Evolutionary conservation across 2,113 vertebrate genomes (phyloP), one percentile per base, ranked within the genome.

Genomic region (Chinchilla lanigera): DNA sequence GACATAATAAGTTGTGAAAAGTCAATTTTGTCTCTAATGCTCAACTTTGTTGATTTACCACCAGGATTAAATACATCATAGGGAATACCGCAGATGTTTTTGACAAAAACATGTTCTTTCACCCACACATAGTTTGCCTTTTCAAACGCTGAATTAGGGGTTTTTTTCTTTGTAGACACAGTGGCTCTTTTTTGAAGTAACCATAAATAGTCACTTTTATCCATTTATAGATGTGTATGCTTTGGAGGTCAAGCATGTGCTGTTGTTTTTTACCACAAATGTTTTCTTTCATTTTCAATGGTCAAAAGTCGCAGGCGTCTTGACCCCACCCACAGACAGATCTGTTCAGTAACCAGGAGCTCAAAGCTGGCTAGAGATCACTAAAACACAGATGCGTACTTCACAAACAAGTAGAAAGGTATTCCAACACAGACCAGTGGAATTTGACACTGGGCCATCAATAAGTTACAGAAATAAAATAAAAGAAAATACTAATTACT

Each of bases 121-220:
- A 97, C 96, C 98, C 98, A 98, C 97, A 98, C 95, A 98, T 93
- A 97, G 97, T 98, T 98, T 98, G 93, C 98, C 98, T 98, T 98
- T 98, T 98, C 96, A 98, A 98, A 98, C 97, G 97, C 71, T 97
- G 98, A 98, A 98, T 98, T 98, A 98, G 96, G 96, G 95, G 97
- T 98, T 75, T 98, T 98, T 98, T n/a, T 98, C 98, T 98, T n/a
- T 6, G 96, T 44, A 65, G 28, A 97, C 97, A 98, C 97, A 98
- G 98, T 98, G 98, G 96, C 98, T 98, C 97, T 97, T 98, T 99
- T 98, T 97, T 92, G 97, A 98, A 98, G 96, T 96, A 98, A 98
- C 97, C 98, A 98, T 98, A 98, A 98, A 98, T 98, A 98, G 98
- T 97, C 94, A 98, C 98, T 98, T 98, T 98, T 98, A 98, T 98